Percentiles rank a stretch among this genome's conserved stretches.
Conservation (phyloP, 2,888 invertebrate species). For the Ophonus ardosiacus region DNA sequence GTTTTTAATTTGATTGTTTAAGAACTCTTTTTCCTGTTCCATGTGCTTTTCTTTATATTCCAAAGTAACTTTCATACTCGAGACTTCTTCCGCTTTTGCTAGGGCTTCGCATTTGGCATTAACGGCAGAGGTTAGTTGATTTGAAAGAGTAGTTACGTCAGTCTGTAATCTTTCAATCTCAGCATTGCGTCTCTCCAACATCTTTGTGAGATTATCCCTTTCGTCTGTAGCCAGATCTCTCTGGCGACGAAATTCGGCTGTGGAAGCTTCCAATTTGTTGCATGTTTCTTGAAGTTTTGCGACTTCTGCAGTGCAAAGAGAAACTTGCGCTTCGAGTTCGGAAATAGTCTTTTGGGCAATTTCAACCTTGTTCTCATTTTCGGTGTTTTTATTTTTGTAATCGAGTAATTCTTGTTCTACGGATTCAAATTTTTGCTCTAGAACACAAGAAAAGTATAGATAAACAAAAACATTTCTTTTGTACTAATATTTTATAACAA, state of each 20-base stretch:
- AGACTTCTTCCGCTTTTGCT: slow-evolving; percentile 87
- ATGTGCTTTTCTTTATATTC: slow-evolving; percentile 90
- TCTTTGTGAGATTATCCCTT: slow-evolving; percentile 84
- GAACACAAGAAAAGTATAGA: slow-evolving; percentile 66
- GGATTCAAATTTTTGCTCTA: slow-evolving; percentile 80
- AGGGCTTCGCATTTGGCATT: slow-evolving; percentile 91
- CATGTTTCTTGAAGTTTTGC: slow-evolving; percentile 82
- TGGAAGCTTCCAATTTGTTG: slow-evolving; percentile 82
- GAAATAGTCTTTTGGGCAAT: slow-evolving; percentile 80
- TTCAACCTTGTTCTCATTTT: slow-evolving; percentile 72
- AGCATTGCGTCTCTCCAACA: slow-evolving; percentile 84
- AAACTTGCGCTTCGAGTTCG: slow-evolving; percentile 82
- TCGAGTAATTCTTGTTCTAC: slow-evolving; percentile 82
- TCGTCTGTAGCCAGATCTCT: slow-evolving; percentile 86
- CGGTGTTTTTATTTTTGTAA: slow-evolving; percentile 77
- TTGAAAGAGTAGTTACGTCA: slow-evolving; percentile 83
- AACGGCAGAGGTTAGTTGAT: slow-evolving; percentile 86
- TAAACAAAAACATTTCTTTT: neutral
- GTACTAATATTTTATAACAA: too few relatives aligned
- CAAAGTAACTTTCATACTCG: slow-evolving; percentile 87
- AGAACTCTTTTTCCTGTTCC: slow-evolving; percentile 87
- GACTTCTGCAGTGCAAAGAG: slow-evolving; percentile 81
- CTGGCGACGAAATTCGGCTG: slow-evolving; percentile 82
- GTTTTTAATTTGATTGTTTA: slow-evolving; percentile 87
- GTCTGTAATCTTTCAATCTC: slow-evolving; percentile 86